Evolutionary conservation across 2,113 vertebrate genomes (phyloP), one percentile per base, ranked within the genome.

Genomic region (Aegotheles bennettii): DNA sequence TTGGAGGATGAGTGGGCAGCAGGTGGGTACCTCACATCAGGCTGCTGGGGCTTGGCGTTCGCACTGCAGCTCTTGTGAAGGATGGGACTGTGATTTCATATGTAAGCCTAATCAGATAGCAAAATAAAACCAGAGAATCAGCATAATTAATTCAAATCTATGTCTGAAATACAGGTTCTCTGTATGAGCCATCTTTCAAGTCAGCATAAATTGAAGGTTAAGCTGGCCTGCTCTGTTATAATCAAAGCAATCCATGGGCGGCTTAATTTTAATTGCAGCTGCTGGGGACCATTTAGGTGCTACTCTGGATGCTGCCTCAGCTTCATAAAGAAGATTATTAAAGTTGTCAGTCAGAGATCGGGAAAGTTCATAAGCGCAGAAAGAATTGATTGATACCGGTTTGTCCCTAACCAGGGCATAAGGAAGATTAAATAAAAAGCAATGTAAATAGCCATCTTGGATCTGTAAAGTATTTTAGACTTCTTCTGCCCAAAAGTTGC

Each of bases 241-340:
- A 96, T 97, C 93, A 95, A 96, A 94, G 87, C 80, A 94, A 78
- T 56, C 82, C 94, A 89, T 74, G 43, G 70, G 84, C 16, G 1
- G 84, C 81, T 90, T 96, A 89, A 95, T 95, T 97, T 95, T 96
- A 95, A 97, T 97, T 97, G 94, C 73, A 97, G 87, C 83, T 96
- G 85, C 93, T 96, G 80, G 92, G 75, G 92, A 94, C 79, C 81
- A 35, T 97, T 97, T 96, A 96, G 94, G 89, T 96, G 87, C 71
- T 90, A 63, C 63, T 76, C 88, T 93, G 93, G 92, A 95, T 94
- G 56, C 68, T 93, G 63, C 67, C 68, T 53, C 48, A 68, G 73
- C 68, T 94, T 95, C 89, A 77, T 90, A 92, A 97, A 89, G 74
- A 93, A 69, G 75, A 43, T 85, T 86, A 94, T 97, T 97, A 89